A percentile compares a stretch with the other conserved stretches of the same genome.
These are phyloP conservation scores for Miniopterus natalensis DNA, from an alignment of 2,113 vertebrate species.

Conservation along the genomic window DNA sequence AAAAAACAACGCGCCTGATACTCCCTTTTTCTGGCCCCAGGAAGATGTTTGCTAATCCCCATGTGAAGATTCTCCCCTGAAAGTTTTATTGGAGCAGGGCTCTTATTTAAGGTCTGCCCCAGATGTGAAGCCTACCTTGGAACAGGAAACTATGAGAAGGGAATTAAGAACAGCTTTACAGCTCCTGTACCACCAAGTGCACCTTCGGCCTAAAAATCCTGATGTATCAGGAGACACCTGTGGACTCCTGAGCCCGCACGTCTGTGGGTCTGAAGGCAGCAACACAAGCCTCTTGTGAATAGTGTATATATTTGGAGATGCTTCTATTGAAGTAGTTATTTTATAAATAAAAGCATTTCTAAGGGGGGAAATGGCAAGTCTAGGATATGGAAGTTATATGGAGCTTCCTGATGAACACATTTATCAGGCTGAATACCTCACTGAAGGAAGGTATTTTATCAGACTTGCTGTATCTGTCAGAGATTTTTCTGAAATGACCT, in stretches of 20 bases:
- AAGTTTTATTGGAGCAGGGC: not conserved
- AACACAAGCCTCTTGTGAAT: slow-evolving; percentile 44
- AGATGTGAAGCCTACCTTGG: not conserved
- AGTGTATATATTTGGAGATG: slow-evolving; percentile 77
- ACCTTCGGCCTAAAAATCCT: slow-evolving; percentile 40
- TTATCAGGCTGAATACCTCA: not conserved
- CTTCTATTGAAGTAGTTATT: slow-evolving; percentile 81
- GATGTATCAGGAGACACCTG: not conserved
- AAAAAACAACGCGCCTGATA: slow-evolving; percentile 26
- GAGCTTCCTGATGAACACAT: not conserved
- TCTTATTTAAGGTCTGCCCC: not conserved
- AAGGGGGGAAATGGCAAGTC: not conserved
- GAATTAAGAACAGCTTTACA: not conserved
- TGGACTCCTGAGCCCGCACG: not conserved
- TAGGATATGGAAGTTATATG: not conserved
- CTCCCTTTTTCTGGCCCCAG: not conserved
- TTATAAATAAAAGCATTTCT: slow-evolving; percentile 84
- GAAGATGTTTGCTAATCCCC: not conserved
- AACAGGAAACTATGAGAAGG: not conserved
- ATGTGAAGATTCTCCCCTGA: not conserved
- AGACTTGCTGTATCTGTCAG: not conserved
- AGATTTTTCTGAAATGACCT: not conserved
- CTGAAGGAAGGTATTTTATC: not conserved
- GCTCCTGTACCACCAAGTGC: not conserved
- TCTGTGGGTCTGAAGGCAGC: not conserved